Evolutionary conservation across 1,140 invertebrate genomes (phyloP).

Genomic region (Pseudomyrmex sp.): DNA sequence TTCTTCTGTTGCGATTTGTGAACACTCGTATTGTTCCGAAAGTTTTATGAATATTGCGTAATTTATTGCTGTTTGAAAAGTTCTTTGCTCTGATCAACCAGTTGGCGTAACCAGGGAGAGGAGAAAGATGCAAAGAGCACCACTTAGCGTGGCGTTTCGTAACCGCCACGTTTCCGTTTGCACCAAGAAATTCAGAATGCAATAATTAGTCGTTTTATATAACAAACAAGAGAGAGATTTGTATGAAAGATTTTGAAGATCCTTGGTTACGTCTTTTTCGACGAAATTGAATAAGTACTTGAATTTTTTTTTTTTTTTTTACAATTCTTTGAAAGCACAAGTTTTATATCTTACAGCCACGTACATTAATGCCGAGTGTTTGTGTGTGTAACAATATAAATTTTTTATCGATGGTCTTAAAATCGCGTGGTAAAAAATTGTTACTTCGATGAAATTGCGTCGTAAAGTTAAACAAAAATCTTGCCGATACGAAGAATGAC

Average conservation of each 20-base stretch:
- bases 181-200: too few species aligned
- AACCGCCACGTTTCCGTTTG: neutral
- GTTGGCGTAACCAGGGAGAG: constrained; percentile 9
- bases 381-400: too few species aligned
- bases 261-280: too few species aligned
- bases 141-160: neutral
- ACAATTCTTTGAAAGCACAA: too few species aligned
- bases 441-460: neutral
- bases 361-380: too few species aligned
- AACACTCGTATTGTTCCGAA: neutral
- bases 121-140: neutral
- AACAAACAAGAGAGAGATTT: too few species aligned
- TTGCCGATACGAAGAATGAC: neutral
- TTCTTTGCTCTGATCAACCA: neutral
- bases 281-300: too few species aligned
- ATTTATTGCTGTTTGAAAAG: neutral
- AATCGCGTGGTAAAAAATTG: neutral
- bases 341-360: neutral
- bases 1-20: constrained; percentile 5
- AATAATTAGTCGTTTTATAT: too few species aligned
- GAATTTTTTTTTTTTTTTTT: too few species aligned
- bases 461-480: constrained; percentile 12
- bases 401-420: neutral
- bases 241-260: too few species aligned
- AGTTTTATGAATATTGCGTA: neutral